A percentile compares a stretch with the other conserved stretches of the same genome.
Evolutionary conservation across 2,797 vertebrate genomes (phyloP).

Genomic region (Pseudotriccus pelzelni): DNA sequence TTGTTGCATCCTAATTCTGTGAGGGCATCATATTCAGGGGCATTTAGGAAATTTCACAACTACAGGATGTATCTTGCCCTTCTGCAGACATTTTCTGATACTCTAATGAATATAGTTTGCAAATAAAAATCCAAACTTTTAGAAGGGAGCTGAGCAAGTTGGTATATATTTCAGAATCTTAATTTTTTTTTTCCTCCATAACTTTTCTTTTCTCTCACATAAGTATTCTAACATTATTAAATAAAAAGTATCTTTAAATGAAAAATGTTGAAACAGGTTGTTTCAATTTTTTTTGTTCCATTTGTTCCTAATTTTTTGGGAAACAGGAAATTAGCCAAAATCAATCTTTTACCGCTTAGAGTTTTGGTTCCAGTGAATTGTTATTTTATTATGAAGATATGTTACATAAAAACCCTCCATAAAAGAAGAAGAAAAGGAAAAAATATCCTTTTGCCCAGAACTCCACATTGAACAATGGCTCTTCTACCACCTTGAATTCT

Average conservation of each 20-base stretch:
- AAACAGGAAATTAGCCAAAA: slow-evolving; percentile 5
- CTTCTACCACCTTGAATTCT: not conserved
- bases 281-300: not conserved
- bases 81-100: not conserved
- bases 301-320: not conserved
- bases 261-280: not conserved
- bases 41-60: not conserved
- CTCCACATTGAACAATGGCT: not conserved
- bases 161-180: not conserved
- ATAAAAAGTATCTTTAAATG: not conserved
- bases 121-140: not conserved
- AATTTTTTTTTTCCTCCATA: not conserved
- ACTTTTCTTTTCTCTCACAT: not conserved
- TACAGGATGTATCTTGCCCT: not conserved
- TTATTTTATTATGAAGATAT: not conserved
- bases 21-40: not conserved
- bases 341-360: not conserved
- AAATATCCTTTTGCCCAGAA: not conserved
- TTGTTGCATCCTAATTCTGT: not conserved
- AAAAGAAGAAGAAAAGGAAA: not conserved
- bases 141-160: not conserved
- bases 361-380: not conserved
- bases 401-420: not conserved
- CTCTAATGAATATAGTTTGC: not conserved
- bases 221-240: not conserved